Conservation (phyloP, 1,140 invertebrate genomes). For the Drosophila paulistorum region DNA sequence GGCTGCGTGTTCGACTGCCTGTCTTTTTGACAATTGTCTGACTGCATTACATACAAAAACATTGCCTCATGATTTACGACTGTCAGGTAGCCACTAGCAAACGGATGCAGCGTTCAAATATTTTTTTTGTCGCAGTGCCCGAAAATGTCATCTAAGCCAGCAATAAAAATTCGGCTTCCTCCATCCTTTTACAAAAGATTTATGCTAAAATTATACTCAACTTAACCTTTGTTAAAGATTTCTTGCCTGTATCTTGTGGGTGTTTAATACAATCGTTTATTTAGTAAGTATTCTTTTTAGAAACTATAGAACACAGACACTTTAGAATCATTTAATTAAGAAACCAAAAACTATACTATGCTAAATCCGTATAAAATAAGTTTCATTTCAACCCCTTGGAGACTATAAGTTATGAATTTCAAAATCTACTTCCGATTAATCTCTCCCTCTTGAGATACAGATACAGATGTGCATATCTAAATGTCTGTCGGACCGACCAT, state of each 20-base stretch:
- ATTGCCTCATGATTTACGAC: slow-evolving; percentile 8
- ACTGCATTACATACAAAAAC: slow-evolving; percentile 11
- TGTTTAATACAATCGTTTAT: not conserved
- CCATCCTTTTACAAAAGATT: not conserved
- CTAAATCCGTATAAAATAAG: no score
- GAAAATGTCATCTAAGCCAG: slow-evolving; percentile 7
- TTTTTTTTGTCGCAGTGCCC: slow-evolving; percentile 4
- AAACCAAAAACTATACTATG: no score
- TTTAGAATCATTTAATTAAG: no score
- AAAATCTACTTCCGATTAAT: no score
- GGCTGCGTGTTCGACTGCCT: not conserved
- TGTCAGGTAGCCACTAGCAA: not conserved
- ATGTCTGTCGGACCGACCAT: no score
- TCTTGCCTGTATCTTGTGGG: not conserved
- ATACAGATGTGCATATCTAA: no score
- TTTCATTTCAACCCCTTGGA: no score
- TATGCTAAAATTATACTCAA: not conserved
- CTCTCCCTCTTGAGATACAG: no score
- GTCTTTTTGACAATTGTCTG: not conserved
- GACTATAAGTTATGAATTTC: no score
- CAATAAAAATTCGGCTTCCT: not conserved
- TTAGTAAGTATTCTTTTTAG: no score
- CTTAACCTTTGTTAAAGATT: not conserved
- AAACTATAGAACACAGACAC: no score
- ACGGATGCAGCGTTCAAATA: not conserved